Base-by-base conservation (phyloP, 1,140 invertebrate species). In the Psilanteris sp. region DNA sequence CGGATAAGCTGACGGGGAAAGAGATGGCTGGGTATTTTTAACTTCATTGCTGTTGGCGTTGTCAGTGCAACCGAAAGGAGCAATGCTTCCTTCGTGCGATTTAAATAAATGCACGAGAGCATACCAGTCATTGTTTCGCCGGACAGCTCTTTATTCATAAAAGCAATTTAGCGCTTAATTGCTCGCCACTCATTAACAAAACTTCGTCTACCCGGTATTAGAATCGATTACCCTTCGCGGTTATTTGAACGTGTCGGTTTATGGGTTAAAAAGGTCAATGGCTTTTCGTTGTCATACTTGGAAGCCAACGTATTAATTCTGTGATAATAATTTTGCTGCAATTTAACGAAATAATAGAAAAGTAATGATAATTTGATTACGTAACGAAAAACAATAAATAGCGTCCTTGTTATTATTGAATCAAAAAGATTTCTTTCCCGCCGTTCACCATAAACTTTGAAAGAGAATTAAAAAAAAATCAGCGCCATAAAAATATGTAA, bases 71-170 rank as follows among this genome's bases (percentile, higher is more conserved):
- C 44, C 66, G 71, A 64, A 80, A 79, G 67, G 66, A 80, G 77
- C 80, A 77, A 79, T 79, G 81, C 79, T 85, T 83, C 79, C 70
- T 72, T 76, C 66, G 77, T 70, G 67, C 37, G 79, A 85, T 86
- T 86, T 85, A 85, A 85, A 85, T 85, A 85, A 85, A 85, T 85
- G 78, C 78, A 77, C 73, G 77, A 59, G 59, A 77, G 75, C 82
- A 83, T 83, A 78, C 80, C 80, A 70, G 31, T 78, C 80, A 85
- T 85, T 82, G 83, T 85, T 81, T 79, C 52, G 34, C 41, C 29
- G 36, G 27, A 36, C 62, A 37, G 36, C 27, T 66, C 44, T 44
- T 66, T 66, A 61, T 66, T 74, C 52, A 66, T 66, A 66, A 74
- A 74, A 26, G 16, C 54, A 61, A 39, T 57, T 50, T 61, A 61